phyloP scores from a whole-genome alignment of 2,797 vertebrate genomes.

The Bovichtus variegatus region DNA sequence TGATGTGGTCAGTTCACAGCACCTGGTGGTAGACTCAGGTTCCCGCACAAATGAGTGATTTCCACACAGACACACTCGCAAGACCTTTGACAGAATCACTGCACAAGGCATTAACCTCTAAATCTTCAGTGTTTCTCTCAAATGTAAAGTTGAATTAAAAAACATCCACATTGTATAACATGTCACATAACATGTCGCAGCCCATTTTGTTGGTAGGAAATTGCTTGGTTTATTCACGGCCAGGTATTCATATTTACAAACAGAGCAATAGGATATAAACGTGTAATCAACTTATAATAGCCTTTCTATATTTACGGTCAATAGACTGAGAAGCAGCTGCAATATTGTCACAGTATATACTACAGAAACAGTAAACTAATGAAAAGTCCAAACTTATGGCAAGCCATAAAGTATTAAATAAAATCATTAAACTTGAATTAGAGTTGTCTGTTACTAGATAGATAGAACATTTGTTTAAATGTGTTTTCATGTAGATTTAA shows the following conservation, averaged over 20 bases:
- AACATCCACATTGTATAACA: neutral
- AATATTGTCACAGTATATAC: neutral
- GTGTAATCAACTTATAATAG: neutral
- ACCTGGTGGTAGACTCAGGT: slow-evolving; percentile 57
- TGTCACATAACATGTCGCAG: neutral
- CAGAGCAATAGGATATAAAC: neutral
- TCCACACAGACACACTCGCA: neutral
- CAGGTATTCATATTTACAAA: neutral
- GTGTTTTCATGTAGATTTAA: neutral
- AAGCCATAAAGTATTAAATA: neutral
- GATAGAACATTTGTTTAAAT: neutral
- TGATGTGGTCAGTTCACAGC: slow-evolving; percentile 53
- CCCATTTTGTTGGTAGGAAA: slow-evolving; percentile 14
- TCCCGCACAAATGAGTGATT: slow-evolving; percentile 40
- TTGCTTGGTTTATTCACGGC: neutral
- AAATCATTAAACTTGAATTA: too few species aligned
- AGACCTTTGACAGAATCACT: neutral
- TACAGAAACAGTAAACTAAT: neutral
- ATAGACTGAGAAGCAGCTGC: neutral
- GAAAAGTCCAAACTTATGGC: neutral
- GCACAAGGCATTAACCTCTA: neutral
- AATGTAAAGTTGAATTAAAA: neutral
- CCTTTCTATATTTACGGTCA: neutral
- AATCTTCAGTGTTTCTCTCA: neutral
- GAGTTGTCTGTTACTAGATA: neutral